Conservation (phyloP, 2,113 vertebrate genomes). For the Otocyon megalotis region DNA sequence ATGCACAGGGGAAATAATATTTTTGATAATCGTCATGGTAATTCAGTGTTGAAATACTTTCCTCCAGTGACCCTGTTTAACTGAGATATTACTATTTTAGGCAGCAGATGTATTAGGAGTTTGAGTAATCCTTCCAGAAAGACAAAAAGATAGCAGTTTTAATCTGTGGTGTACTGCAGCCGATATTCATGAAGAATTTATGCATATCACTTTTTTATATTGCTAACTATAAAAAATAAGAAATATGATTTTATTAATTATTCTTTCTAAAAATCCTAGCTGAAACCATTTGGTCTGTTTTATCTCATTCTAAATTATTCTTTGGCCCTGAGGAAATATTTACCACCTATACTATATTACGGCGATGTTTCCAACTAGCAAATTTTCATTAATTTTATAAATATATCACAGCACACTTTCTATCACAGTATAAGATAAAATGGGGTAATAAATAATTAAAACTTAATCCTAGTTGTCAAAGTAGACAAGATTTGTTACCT, state of each 20-base stretch:
- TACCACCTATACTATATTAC: neutral
- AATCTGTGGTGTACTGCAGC: neutral
- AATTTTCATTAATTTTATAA: constrained; percentile 48
- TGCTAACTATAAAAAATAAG: neutral
- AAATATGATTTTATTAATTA: constrained; percentile 32
- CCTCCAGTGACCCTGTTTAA: neutral
- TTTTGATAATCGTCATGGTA: neutral
- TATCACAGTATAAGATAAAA: constrained; percentile 31
- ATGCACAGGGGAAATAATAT: neutral
- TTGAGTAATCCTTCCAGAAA: neutral
- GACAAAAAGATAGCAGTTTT: neutral
- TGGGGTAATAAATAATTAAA: constrained; percentile 61
- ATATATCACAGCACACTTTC: neutral
- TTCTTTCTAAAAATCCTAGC: neutral
- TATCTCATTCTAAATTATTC: neutral
- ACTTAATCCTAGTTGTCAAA: constrained; percentile 49
- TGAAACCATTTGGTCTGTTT: neutral
- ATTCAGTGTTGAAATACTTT: neutral
- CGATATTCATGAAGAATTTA: neutral
- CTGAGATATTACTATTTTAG: neutral
- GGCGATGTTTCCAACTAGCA: neutral
- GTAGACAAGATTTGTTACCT: constrained; percentile 42
- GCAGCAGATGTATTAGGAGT: neutral
- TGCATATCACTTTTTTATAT: constrained; percentile 21
- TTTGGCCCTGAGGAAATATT: neutral